Evolutionary conservation across 2,113 vertebrate genomes (phyloP), one percentile per base, ranked within the genome.

Genomic region (Microcebus jonahi): DNA sequence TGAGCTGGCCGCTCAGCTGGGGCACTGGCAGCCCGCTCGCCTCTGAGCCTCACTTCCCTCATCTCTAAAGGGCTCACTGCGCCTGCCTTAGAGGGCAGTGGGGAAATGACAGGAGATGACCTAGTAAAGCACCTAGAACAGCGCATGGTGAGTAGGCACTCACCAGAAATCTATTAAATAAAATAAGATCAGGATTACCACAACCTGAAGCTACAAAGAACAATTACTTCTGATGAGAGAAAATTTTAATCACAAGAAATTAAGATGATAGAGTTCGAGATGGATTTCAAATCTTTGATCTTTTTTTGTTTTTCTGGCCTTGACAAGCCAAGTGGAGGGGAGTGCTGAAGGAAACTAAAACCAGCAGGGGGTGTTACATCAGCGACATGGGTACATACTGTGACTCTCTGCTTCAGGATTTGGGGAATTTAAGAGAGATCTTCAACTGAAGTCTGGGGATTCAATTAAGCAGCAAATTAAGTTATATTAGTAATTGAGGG

Each of bases 171-270:
- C 7, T 83, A 67, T 34, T 61, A 65, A 90, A 18, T 53, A 55
- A 71, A 93, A 27, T 84, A 76, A 77, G 53, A 48, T 79, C 55
- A 39, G 63, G 80, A 15, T 80, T 39, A 42, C 87, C 36, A 31
- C 81, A 90, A 87, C 36, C 29, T 73, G 48, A 82, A 87, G 34
- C 42, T 87, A 27, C 67, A 80, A 71, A 84, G 25, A 59, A 34
- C 75, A 75, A 23, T 50, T 48, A 17, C 39, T 82, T 87, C 57
- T 76, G 48, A 39, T 68, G 34, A 80, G 39, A 23, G 68, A 75
- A 87, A 48, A 45, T 59, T 31, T 18, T 45, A 73, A 73, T 42
- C 27, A 50, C 15, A 42, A 57, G 71, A 68, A 70, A 63, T 91
- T 25, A 83, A 82, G 81, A 76, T 61, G 76, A 48, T 13, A 34